Evolutionary conservation across 2,888 invertebrate species (phyloP), one percentile per base, ranked within the genome.

Genomic region (Drosophila kanekoi): DNA sequence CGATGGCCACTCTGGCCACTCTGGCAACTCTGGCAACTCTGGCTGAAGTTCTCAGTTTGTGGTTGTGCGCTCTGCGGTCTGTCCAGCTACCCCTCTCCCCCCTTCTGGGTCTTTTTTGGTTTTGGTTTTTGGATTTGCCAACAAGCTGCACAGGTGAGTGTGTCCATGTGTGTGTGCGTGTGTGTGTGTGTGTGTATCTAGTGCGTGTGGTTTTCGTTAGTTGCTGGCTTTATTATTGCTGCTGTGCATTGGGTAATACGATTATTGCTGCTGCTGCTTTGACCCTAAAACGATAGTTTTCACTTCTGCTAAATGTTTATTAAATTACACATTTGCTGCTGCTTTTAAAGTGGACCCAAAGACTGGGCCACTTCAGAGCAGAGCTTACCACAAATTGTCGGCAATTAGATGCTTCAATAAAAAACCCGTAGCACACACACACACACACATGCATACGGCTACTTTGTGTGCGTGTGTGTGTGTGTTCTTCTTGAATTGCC

Each of bases 381-480:
- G 18, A 49, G 37, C 6, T 37, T 38, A 43, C 77, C 78, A 44
- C 81, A 87, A 83, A 80, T 75, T 87, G 78, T 62, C 68, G 61
- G 77, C 84, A 89, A 89, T 87, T 87, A 87, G 64, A 71, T 78
- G 71, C 48, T 71, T 84, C 52, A 75, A 80, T 67, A 71, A 60
- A 67, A 75, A 75, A 68, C 13, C 40, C 52, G 38, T 56, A 67
- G 28, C 53, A 59, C 56, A 56, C n/a, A 45, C 38, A 58, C 48
- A 18, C 23, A n/a, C 40, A 69, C 49, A 62, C 40, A 43, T 52
- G 54, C 51, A 58, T 52, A 62, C 28, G 70, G 66, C 58, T 51
- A 48, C 48, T 57, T 28, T 54, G 44, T 33, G 48, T 70, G 44
- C 49, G 58, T 63, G 41, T 33, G 58, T n/a, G 54, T 61, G 49